phyloP scores from a whole-genome alignment of 1,140 invertebrate genomes.

The Drosophila willistoni region DNA sequence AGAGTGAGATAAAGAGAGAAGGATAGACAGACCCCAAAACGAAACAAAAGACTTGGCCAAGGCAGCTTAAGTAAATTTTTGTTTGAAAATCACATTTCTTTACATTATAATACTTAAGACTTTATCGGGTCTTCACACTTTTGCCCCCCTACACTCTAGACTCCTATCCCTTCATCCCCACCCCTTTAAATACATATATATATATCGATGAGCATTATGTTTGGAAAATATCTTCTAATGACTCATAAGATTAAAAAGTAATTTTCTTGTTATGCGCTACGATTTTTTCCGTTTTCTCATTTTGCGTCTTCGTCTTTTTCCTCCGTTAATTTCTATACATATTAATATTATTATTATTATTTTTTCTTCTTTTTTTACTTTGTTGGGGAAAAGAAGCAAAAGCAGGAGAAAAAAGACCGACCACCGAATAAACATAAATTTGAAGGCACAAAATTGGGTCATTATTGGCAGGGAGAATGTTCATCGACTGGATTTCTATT shows the following conservation, averaged over 20 bases:
- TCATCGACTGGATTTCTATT: slow-evolving; percentile 24
- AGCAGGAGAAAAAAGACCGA: neutral
- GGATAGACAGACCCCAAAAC: neutral
- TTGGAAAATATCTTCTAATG: slow-evolving; percentile 74
- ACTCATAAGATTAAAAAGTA: slow-evolving; percentile 82
- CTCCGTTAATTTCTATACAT: slow-evolving; percentile 75
- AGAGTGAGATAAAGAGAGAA: slow-evolving; percentile 12
- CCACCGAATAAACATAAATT: slow-evolving; percentile 75
- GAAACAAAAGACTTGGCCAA: slow-evolving; percentile 61
- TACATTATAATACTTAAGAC: slow-evolving; percentile 41
- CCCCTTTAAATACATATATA: neutral
- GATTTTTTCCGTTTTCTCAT: slow-evolving; percentile 41
- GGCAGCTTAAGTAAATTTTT: slow-evolving; percentile 53
- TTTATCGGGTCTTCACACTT: slow-evolving; percentile 58
- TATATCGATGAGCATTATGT: slow-evolving; percentile 49
- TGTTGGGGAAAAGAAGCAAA: slow-evolving; percentile 6
- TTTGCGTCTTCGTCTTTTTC: slow-evolving; percentile 18
- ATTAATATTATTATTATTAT: slow-evolving; percentile 59
- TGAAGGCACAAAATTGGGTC: slow-evolving; percentile 76
- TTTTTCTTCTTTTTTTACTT: neutral
- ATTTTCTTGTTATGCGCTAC: slow-evolving; percentile 75
- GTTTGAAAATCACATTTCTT: slow-evolving; percentile 36
- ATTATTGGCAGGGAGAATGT: slow-evolving; percentile 71
- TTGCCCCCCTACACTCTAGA: neutral
- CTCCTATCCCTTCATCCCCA: slow-evolving; percentile 13